Evolutionary conservation across 2,113 vertebrate species (phyloP).

Genomic region (Cyanocitta stelleri): DNA sequence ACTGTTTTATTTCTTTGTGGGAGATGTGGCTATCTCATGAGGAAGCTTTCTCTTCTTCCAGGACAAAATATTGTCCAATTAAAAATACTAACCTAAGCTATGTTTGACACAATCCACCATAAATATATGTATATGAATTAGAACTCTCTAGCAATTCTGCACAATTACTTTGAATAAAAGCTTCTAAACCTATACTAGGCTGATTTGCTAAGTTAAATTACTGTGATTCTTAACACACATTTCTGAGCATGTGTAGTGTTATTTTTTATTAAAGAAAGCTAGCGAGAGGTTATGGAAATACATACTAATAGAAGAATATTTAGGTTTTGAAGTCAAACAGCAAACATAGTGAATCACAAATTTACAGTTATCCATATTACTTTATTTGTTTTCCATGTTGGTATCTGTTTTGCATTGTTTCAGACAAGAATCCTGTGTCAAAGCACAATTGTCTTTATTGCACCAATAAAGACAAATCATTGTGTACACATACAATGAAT

Average conservation of each 20-base stretch:
- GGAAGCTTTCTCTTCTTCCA: neutral
- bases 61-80: neutral
- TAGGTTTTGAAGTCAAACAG: neutral
- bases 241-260: neutral
- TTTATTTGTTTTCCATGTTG: neutral
- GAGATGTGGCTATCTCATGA: neutral
- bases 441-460: neutral
- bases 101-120: neutral
- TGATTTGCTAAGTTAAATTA: neutral
- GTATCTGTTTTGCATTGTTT: neutral
- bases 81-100: neutral
- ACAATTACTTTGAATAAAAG: neutral
- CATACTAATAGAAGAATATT: neutral
- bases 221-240: neutral
- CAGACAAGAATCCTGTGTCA: neutral
- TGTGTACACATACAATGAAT: neutral
- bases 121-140: neutral
- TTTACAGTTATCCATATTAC: neutral
- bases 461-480: neutral
- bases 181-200: neutral
- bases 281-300: neutral
- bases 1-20: neutral
- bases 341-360: neutral
- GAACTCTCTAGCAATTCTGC: neutral
- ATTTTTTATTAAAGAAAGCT: neutral